Evolutionary conservation across 2,888 invertebrate genomes (phyloP).

Genomic region (Eristalis pertinax): DNA sequence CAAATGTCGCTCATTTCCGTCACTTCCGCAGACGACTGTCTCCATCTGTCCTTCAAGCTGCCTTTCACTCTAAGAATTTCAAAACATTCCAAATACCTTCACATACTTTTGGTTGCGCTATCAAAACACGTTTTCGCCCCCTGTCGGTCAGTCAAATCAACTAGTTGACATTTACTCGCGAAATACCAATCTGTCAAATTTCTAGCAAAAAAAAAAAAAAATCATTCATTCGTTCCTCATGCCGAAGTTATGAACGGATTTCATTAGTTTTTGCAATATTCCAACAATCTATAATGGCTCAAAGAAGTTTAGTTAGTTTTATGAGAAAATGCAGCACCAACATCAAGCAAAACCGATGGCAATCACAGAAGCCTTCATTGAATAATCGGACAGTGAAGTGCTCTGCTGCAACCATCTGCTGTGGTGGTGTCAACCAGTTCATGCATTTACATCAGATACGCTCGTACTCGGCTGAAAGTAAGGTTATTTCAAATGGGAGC

Average conservation of each 20-base stretch:
- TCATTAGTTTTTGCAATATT: constrained; percentile 22
- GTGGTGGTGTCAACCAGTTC: constrained; percentile 37
- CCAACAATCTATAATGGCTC: constrained; percentile 52
- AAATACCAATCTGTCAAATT: constrained; percentile 28
- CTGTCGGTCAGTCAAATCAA: neutral
- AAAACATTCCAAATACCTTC: neutral
- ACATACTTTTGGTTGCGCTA: constrained; percentile 39
- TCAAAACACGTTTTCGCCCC: neutral
- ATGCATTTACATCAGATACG: constrained; percentile 33
- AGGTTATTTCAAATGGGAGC: constrained; percentile 44
- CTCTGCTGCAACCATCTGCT: neutral
- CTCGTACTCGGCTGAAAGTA: constrained; percentile 56
- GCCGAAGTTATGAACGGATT: constrained; percentile 47
- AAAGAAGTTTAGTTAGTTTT: constrained; percentile 56
- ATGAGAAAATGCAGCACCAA: constrained; percentile 42
- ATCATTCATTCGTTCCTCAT: constrained; percentile 16
- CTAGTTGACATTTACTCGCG: constrained; percentile 29
- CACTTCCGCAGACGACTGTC: neutral
- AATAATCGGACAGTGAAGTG: constrained; percentile 44
- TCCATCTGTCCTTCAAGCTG: constrained; percentile 17
- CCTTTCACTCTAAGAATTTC: too few species aligned
- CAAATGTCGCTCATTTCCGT: neutral
- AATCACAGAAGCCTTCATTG: constrained; percentile 42
- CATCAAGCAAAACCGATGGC: constrained; percentile 31
- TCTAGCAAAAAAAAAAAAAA: neutral